A percentile compares a stretch with the other conserved stretches of the same genome.
phyloP scores from a whole-genome alignment of 2,888 invertebrate species.

The Dryomyza anilis region DNA sequence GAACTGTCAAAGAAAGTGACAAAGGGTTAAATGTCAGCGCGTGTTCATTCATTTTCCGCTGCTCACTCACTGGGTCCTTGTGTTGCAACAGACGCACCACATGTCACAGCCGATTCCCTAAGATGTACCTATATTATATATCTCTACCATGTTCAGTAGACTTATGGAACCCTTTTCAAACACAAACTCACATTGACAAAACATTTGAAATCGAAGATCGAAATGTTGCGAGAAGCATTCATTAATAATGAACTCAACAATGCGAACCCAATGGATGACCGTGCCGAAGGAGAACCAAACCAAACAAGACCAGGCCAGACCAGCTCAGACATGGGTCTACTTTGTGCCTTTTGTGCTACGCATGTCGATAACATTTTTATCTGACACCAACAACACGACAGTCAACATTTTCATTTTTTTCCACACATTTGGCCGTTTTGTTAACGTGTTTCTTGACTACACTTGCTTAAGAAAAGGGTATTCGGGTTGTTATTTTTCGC shows the following conservation, averaged over 20 bases:
- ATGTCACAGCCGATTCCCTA: too few species aligned
- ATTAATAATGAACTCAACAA: constrained; percentile 37
- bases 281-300: not conserved
- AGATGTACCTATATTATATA: too few species aligned
- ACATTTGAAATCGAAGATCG: constrained; percentile 10
- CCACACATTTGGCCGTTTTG: not conserved
- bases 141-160: too few species aligned
- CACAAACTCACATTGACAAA: not conserved
- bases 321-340: not conserved
- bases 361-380: constrained; percentile 14
- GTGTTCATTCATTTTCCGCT: constrained; percentile 18
- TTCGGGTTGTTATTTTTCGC: not conserved
- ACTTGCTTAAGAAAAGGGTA: not conserved
- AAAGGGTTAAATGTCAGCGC: constrained; percentile 50
- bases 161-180: too few species aligned
- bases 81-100: too few species aligned
- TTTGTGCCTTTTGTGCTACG: constrained; percentile 2
- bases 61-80: not conserved
- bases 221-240: constrained; percentile 21
- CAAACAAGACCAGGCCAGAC: not conserved
- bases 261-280: constrained; percentile 28
- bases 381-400: constrained; percentile 15
- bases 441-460: not conserved
- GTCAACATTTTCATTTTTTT: not conserved
- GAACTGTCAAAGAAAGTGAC: constrained; percentile 52